Percentiles rank a stretch among this genome's conserved stretches.
Conservation (phyloP, 2,797 vertebrate species). For the Enoplosus armatus region DNA sequence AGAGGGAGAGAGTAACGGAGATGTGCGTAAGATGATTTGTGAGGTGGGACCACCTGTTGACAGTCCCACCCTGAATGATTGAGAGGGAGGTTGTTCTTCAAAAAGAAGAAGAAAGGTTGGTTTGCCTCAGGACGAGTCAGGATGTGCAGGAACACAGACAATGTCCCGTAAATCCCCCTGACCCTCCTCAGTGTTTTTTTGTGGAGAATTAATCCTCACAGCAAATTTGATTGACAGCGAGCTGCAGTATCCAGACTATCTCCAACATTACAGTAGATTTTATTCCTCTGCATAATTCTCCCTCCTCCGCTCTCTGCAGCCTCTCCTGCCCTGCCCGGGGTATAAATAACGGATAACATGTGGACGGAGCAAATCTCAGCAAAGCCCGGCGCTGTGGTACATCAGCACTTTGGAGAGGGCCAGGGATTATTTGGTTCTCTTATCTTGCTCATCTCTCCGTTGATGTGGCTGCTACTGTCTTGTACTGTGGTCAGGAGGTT, state of each 20-base stretch:
- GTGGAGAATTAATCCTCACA: slow-evolving; percentile 7
- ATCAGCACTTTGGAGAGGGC: slow-evolving; percentile 62
- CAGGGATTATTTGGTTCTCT: slow-evolving; percentile 54
- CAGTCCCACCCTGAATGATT: slow-evolving; percentile 57
- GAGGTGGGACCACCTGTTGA: slow-evolving; percentile 73
- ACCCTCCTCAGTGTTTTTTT: slow-evolving; percentile 22
- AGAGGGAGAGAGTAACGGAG: slow-evolving; percentile 8
- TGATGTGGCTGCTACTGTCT: slow-evolving; percentile 45
- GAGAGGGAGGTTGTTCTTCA: slow-evolving; percentile 18
- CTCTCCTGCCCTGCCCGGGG: slow-evolving; percentile 55
- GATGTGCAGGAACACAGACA: background rate
- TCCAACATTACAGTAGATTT: slow-evolving; percentile 36
- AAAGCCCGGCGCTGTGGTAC: slow-evolving; percentile 51
- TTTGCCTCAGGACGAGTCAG: slow-evolving; percentile 1
- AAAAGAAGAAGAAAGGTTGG: background rate
- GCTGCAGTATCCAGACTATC: slow-evolving; percentile 42
- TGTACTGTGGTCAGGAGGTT: slow-evolving; percentile 58
- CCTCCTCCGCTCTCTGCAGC: slow-evolving; percentile 56
- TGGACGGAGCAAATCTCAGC: slow-evolving; percentile 67
- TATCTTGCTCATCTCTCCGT: slow-evolving; percentile 37
- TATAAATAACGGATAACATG: slow-evolving; percentile 80
- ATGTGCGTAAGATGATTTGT: slow-evolving; percentile 55
- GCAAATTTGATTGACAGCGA: slow-evolving; percentile 51
- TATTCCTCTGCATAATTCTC: slow-evolving; percentile 67
- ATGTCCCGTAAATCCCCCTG: background rate